A percentile compares a stretch with the other conserved stretches of the same genome.
These are phyloP conservation scores for Pogonognathellus flavescens DNA, from an alignment of 1,140 invertebrate genomes.

Conservation along the genomic window DNA sequence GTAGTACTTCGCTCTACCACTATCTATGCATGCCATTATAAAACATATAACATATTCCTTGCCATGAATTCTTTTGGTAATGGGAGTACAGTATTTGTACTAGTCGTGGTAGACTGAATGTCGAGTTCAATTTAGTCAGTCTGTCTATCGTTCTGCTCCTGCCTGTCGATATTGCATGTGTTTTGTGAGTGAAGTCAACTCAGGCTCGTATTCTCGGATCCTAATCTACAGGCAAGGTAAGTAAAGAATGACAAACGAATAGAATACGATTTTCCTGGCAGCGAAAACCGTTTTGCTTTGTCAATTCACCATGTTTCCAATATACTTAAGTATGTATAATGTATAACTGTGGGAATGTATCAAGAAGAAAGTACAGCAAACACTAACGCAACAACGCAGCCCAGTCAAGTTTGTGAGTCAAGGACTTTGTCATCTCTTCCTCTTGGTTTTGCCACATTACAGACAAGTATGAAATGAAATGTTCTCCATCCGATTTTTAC, in stretches of 20 bases:
- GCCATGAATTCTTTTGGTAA: too few relatives aligned
- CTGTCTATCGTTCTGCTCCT: slow-evolving; percentile 12
- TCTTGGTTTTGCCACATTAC: slow-evolving; percentile 7
- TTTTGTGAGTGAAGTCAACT: slow-evolving; percentile 23
- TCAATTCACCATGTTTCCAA: slow-evolving; percentile 10
- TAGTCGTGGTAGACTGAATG: slow-evolving; percentile 1
- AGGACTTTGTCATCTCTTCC: slow-evolving; percentile 39
- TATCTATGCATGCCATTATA: too few relatives aligned
- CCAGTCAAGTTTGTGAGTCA: slow-evolving; percentile 42
- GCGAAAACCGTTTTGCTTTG: slow-evolving; percentile 12
- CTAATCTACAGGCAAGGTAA: neutral
- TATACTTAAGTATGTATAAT: neutral
- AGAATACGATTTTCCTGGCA: slow-evolving; percentile 5
- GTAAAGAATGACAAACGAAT: slow-evolving; percentile 25
- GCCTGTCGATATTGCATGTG: neutral
- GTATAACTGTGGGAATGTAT: neutral
- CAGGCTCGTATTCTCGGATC: neutral
- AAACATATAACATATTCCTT: too few relatives aligned
- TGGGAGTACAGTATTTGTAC: too few relatives aligned
- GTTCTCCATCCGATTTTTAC: neutral
- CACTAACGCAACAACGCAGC: neutral
- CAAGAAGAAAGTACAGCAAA: neutral
- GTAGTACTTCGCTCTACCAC: too few relatives aligned
- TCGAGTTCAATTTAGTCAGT: slow-evolving; percentile 18
- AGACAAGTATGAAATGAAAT: neutral